A percentile compares a stretch with the other conserved stretches of the same genome.
phyloP scores from a whole-genome alignment of 2,797 vertebrate species.

The Lepilemur ruficaudatus region DNA sequence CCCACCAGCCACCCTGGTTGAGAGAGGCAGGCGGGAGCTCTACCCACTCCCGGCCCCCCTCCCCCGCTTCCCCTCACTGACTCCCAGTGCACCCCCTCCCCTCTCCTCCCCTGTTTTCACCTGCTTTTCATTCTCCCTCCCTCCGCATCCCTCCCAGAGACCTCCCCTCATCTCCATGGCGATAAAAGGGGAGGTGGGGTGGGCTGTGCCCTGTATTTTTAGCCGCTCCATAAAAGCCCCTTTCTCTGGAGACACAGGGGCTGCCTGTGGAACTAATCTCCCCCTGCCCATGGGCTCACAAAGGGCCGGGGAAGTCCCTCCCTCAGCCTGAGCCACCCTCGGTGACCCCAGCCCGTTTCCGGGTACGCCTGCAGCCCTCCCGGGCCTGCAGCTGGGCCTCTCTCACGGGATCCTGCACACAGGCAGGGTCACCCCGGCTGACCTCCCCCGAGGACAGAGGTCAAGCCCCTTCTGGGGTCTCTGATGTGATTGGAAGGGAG shows the following conservation, averaged over 20 bases:
- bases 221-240: conserved; percentile 75
- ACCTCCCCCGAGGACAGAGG: conserved; percentile 84
- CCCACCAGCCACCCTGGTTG: background rate
- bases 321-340: conserved; percentile 65
- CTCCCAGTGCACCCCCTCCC: background rate
- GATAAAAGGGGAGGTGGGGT: conserved; percentile 68
- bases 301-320: conserved; percentile 75
- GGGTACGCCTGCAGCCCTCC: conserved; percentile 75
- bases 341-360: conserved; percentile 72
- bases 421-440: conserved; percentile 82
- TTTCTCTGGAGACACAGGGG: conserved; percentile 79
- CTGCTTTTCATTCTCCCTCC: background rate
- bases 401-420: conserved; percentile 71
- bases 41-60: background rate
- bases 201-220: conserved; percentile 63
- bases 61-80: background rate
- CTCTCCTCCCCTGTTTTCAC: background rate
- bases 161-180: conserved; percentile 70
- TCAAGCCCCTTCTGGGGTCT: conserved; percentile 79
- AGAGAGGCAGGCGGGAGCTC: background rate
- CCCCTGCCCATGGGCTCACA: conserved; percentile 72
- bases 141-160: background rate
- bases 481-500: conserved; percentile 72
- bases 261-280: conserved; percentile 79
- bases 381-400: conserved; percentile 85